Evolutionary conservation across 1,140 invertebrate species (phyloP), one percentile per base, ranked within the genome.

Genomic region (Cotesia vestalis): DNA sequence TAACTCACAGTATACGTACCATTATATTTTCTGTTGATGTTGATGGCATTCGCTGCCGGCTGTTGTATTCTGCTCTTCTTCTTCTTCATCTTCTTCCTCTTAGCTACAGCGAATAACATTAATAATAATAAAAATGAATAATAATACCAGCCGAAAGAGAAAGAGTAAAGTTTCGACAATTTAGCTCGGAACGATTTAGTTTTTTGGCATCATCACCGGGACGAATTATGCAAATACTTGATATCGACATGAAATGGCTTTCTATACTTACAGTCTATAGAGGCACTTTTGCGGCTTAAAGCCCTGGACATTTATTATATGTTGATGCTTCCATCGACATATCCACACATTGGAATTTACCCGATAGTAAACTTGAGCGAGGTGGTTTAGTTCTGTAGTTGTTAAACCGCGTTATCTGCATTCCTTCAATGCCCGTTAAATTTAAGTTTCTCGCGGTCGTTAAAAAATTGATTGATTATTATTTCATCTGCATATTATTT

Each of bases 221-320:
- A 62, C 9, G n/a, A 62, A 62, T 62, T 62, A 62, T 62, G 60
- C 60, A 62, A 62, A 62, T 61, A 61, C 17, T 20, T n/a, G 34
- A 62, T 59, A 62, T 38, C 60, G 36, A 62, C 60, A 38, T 62
- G 60, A 62, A 62, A 62, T 62, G 60, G 27, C 60, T 62, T 27
- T 27, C 27, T 27, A 27, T 27, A 27, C 27, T 27, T 27, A 27
- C 27, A 27, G 27, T 27, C n/a, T 60, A 17, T 60, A 27, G 1
- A 17, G 59, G 59, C 5, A 17, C 8, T 38, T 35, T 27, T 62
- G 12, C 3, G 60, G 60, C 36, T 62, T 64, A 17, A 51, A 6
- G 62, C 40, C 14, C 14, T 6, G 62, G 27, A 27, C 27, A 27
- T 27, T 27, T 27, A 27, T 27, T 27, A 27, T 51, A 51, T 9